Conservation (phyloP, 2,888 invertebrate species). For the Spisula subtruncata region DNA sequence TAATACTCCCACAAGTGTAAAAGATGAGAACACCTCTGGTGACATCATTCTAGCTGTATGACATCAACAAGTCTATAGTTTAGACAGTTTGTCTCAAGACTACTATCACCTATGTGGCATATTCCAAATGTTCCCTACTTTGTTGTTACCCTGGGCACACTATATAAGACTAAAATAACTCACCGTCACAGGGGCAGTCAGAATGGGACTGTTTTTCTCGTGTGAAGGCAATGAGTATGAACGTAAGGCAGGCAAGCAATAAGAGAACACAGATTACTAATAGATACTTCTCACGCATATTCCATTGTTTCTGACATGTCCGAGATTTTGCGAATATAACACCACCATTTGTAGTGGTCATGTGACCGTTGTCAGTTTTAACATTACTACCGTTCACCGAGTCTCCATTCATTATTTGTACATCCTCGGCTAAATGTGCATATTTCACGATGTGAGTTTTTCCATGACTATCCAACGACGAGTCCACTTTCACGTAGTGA, state of each 20-base stretch:
- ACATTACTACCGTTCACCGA: conserved; percentile 16
- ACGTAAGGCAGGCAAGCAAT: conserved; percentile 78
- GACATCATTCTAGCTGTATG: no score
- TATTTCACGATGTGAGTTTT: conserved; percentile 33
- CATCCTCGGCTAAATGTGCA: background rate
- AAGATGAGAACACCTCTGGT: no score
- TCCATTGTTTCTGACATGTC: conserved; percentile 65
- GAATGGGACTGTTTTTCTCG: conserved; percentile 57
- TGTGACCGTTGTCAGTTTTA: conserved; percentile 12
- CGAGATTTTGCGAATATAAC: background rate
- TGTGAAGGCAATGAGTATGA: conserved; percentile 79
- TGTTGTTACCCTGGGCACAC: no score
- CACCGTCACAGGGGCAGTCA: conserved; percentile 55
- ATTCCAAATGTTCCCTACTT: no score
- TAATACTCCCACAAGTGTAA: no score
- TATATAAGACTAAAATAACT: background rate
- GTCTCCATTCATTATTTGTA: conserved; percentile 31
- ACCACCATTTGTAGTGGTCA: conserved; percentile 20
- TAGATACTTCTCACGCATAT: conserved; percentile 77
- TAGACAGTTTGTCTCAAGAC: no score
- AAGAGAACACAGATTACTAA: conserved; percentile 74
- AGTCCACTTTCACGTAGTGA: conserved; percentile 52
- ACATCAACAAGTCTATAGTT: no score
- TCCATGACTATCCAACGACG: conserved; percentile 46
- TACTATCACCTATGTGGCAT: no score